Conservation (phyloP, 2,797 vertebrate species). For the Anableps anableps region DNA sequence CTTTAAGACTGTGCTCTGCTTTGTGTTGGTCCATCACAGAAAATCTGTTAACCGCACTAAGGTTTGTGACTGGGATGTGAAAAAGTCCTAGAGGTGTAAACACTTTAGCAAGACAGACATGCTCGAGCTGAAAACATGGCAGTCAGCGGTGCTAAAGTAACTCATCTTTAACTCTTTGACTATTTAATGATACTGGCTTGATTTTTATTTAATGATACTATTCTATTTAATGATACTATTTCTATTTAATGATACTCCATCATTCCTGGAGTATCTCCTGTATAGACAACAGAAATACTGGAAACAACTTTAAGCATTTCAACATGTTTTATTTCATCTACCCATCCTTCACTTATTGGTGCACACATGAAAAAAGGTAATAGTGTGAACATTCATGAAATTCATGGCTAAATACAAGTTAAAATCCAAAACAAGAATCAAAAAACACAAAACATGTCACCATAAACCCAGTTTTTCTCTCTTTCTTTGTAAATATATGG, state of each 20-base stretch:
- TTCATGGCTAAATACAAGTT: constrained; percentile 34
- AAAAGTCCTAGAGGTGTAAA: no score
- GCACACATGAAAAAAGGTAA: constrained; percentile 5
- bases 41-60: no score
- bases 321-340: constrained; percentile 28
- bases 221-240: no score
- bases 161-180: neutral
- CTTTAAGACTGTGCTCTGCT: no score
- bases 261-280: constrained; percentile 21
- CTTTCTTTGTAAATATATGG: constrained; percentile 24
- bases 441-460: constrained; percentile 3
- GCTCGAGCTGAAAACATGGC: neutral
- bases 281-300: constrained; percentile 16
- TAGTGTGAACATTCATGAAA: constrained; percentile 37
- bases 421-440: constrained; percentile 31
- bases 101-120: no score
- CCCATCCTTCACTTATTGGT: constrained; percentile 1
- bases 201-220: no score
- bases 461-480: neutral
- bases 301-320: constrained; percentile 36
- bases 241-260: no score
- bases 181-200: no score
- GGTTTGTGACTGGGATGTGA: no score
- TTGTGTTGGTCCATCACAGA: no score
- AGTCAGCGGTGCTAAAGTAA: neutral